These are phyloP conservation scores for Gobio gobio DNA, from an alignment of 2,113 vertebrate genomes.

Conservation along the genomic window DNA sequence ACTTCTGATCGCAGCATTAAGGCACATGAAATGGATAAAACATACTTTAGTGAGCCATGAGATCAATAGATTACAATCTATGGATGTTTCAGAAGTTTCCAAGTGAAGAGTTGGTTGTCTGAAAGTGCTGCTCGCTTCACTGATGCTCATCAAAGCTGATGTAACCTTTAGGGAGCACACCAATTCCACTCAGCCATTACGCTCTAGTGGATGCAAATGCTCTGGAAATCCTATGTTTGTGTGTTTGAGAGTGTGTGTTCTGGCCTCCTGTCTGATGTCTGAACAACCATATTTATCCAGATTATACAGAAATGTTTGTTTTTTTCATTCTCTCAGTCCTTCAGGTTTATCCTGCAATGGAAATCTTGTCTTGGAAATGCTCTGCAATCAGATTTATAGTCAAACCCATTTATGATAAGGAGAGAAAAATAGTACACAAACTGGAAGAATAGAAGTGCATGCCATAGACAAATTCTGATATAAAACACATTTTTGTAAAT, in stretches of 20 bases:
- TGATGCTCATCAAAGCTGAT: conserved; percentile 59
- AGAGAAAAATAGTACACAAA: no score
- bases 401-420: background rate
- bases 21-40: background rate
- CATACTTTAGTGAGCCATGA: background rate
- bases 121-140: conserved; percentile 40
- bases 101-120: conserved; percentile 27
- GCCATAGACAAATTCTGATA: no score
- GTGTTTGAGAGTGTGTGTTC: background rate
- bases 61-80: conserved; percentile 5
- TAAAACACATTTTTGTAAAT: no score
- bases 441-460: no score
- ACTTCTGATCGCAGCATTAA: background rate
- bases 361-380: background rate
- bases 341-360: background rate
- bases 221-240: conserved; percentile 65
- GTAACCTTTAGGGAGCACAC: conserved; percentile 40
- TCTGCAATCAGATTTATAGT: background rate
- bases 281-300: background rate
- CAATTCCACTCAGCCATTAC: conserved; percentile 51
- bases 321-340: background rate
- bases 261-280: background rate
- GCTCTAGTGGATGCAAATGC: conserved; percentile 64
- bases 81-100: conserved; percentile 35
- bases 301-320: background rate